These are phyloP conservation scores for Pimephales promelas DNA, from an alignment of 2,113 vertebrate species.

Conservation along the genomic window DNA sequence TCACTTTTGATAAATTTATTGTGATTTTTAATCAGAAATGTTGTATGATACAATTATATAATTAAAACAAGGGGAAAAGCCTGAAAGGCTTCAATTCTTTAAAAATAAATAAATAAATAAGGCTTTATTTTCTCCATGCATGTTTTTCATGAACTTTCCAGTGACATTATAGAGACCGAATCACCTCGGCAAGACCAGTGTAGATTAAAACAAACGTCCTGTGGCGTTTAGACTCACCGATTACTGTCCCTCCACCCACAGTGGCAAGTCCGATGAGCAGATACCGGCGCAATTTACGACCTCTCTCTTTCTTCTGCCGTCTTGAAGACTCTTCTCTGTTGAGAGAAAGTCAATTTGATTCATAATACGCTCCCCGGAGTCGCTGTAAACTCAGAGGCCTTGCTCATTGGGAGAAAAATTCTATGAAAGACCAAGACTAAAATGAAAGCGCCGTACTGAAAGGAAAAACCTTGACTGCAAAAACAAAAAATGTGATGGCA, in stretches of 20 bases:
- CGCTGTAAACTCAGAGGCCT: not conserved
- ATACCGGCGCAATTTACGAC: slow-evolving; percentile 84
- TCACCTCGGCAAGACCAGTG: not conserved
- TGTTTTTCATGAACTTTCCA: not conserved
- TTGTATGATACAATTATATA: too few species aligned
- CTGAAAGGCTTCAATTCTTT: not conserved
- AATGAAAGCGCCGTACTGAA: not conserved
- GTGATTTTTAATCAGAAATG: too few species aligned
- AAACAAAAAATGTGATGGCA: not conserved
- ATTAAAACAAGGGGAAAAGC: not conserved
- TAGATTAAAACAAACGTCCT: not conserved
- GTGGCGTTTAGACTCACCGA: slow-evolving; percentile 77
- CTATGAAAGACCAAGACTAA: not conserved
- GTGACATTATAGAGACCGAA: not conserved
- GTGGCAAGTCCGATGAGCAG: slow-evolving; percentile 93
- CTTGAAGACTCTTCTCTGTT: slow-evolving; percentile 81
- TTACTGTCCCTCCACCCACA: slow-evolving; percentile 89
- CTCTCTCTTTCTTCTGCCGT: slow-evolving; percentile 83
- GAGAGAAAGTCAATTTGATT: slow-evolving; percentile 2
- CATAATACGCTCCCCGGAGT: not conserved
- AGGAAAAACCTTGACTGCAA: slow-evolving; percentile 13
- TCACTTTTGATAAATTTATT: too few species aligned
- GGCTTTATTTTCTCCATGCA: not conserved
- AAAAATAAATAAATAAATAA: not conserved
- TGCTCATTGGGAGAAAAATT: not conserved